Percentiles rank a stretch among this genome's conserved stretches.
Evolutionary conservation across 2,113 vertebrate genomes (phyloP).

Genomic region (Pterocles burchelli): DNA sequence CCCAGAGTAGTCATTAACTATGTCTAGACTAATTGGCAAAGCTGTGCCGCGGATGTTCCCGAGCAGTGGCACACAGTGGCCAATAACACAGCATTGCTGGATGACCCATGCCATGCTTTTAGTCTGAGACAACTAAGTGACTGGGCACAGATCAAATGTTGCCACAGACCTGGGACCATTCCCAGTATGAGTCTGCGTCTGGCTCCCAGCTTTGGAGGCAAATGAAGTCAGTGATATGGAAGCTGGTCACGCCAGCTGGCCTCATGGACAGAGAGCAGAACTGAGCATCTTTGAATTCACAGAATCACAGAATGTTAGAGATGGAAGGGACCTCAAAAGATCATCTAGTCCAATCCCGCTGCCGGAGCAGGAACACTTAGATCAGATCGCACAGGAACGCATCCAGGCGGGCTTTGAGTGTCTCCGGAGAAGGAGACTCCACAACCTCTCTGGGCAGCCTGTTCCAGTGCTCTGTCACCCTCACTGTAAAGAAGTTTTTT

Average conservation of each 20-base stretch:
- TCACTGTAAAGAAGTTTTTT: too few relatives aligned
- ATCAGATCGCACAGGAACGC: too few relatives aligned
- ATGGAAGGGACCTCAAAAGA: too few relatives aligned
- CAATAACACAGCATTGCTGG: background rate
- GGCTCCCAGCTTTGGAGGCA: background rate
- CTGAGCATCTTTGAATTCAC: background rate
- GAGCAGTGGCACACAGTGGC: background rate
- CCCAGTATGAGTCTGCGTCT: background rate
- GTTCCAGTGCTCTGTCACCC: too few relatives aligned
- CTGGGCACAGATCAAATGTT: background rate
- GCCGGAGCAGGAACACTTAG: too few relatives aligned
- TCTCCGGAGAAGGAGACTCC: too few relatives aligned
- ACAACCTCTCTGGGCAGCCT: too few relatives aligned
- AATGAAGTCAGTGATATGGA: background rate
- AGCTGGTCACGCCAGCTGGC: background rate
- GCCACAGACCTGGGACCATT: background rate
- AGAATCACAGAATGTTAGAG: too few relatives aligned
- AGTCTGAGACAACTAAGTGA: background rate
- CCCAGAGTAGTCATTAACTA: background rate
- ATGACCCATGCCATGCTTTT: fast-evolving
- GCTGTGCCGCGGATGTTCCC: fast-evolving
- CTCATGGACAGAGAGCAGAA: background rate
- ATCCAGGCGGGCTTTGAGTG: too few relatives aligned
- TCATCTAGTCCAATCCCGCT: too few relatives aligned
- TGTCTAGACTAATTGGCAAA: background rate